A percentile compares a stretch with the other conserved stretches of the same genome.
Conservation (phyloP, 2,888 invertebrate species). For the Gastrophysa polygoni region DNA sequence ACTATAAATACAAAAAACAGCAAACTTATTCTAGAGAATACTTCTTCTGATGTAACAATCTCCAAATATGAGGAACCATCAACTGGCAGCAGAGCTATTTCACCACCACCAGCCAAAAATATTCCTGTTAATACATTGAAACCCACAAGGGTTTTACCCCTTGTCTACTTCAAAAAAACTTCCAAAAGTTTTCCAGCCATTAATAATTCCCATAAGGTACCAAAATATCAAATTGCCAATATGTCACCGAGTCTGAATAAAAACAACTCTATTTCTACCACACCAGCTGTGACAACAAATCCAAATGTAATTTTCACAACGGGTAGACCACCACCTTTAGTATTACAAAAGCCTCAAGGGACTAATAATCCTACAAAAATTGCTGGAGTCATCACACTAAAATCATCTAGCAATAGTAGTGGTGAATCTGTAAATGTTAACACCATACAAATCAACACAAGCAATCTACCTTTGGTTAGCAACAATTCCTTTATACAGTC, state of each 20-base stretch:
- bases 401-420: conserved; percentile 60
- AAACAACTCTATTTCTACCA: conserved; percentile 34
- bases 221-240: conserved; percentile 44
- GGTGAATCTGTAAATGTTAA: conserved; percentile 51
- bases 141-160: conserved; percentile 60
- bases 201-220: conserved; percentile 36
- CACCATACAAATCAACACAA: conserved; percentile 45
- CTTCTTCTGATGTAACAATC: conserved; percentile 42
- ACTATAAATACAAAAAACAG: conserved; percentile 34
- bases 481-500: conserved; percentile 46
- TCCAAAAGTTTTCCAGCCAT: conserved; percentile 44
- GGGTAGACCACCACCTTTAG: conserved; percentile 60
- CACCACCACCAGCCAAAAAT: conserved; percentile 35
- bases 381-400: conserved; percentile 64
- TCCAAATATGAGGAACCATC: conserved; percentile 39
- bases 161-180: conserved; percentile 66
- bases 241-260: conserved; percentile 40
- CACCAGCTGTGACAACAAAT: conserved; percentile 36
- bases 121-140: conserved; percentile 45
- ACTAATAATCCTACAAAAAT: conserved; percentile 57
- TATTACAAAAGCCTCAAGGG: conserved; percentile 63
- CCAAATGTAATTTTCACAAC: conserved; percentile 48
- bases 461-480: conserved; percentile 27
- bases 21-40: conserved; percentile 43
- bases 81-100: conserved; percentile 26